Evolutionary conservation across 2,888 invertebrate genomes (phyloP).

Genomic region (Oscheius sp.): DNA sequence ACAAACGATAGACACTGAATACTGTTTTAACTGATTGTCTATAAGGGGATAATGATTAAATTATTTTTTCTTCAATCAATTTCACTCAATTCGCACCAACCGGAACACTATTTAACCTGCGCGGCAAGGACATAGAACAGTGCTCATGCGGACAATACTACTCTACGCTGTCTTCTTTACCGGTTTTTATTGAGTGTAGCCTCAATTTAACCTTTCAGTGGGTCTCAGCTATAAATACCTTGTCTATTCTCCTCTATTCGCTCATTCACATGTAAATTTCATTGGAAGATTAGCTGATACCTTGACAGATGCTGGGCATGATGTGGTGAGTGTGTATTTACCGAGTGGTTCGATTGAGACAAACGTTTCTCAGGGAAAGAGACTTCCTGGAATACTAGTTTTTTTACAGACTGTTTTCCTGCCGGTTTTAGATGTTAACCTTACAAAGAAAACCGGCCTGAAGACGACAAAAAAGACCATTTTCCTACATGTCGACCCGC

Average conservation of each 20-base stretch:
- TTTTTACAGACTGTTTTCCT: slow-evolving; percentile 14
- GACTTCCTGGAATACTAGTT: neutral
- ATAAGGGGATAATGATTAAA: no score
- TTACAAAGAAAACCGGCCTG: neutral
- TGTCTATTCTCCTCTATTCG: slow-evolving; percentile 42
- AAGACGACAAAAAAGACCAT: slow-evolving; percentile 19
- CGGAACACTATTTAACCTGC: neutral
- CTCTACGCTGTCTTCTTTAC: neutral
- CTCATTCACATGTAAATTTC: slow-evolving; percentile 42
- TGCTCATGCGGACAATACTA: slow-evolving; percentile 6
- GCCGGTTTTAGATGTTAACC: neutral
- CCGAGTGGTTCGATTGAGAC: neutral
- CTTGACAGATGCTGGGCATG: slow-evolving; percentile 44
- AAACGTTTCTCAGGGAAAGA: neutral
- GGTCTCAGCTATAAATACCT: slow-evolving; percentile 29
- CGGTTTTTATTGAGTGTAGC: neutral
- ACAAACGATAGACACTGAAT: no score
- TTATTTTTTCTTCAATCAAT: no score
- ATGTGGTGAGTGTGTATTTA: slow-evolving; percentile 37
- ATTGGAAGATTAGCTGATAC: slow-evolving; percentile 43
- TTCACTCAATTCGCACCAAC: neutral
- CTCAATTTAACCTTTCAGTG: neutral
- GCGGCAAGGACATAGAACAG: neutral
- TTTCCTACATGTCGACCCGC: slow-evolving; percentile 2
- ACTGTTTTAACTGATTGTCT: no score